Conservation (phyloP, 2,113 vertebrate species). For the Etia nguti region DNA sequence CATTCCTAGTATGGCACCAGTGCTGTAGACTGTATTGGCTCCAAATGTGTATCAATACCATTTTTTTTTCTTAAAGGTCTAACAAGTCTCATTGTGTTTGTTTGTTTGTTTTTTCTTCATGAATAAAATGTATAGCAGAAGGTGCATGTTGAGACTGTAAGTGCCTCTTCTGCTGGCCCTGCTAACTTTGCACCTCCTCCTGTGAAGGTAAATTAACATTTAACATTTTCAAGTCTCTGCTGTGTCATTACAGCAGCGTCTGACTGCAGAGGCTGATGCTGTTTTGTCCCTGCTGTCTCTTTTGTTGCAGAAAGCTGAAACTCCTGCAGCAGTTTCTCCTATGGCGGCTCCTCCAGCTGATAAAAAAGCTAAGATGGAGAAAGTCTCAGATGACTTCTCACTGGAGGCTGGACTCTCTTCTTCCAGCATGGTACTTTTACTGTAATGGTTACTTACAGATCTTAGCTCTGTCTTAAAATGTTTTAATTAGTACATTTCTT, state of each 20-base stretch:
- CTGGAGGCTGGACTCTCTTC: constrained; percentile 11
- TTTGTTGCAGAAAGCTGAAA: constrained; percentile 6
- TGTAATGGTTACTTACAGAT: not conserved
- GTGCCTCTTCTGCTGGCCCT: constrained; percentile 32
- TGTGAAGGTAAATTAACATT: constrained; percentile 40
- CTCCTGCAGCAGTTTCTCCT: not conserved
- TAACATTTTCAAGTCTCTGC: not conserved
- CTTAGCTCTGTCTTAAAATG: not conserved
- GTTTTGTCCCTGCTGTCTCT: not conserved
- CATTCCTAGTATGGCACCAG: not conserved
- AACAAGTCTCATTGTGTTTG: not conserved
- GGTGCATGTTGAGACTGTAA: not conserved
- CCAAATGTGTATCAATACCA: not conserved
- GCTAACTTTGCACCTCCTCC: constrained; percentile 55
- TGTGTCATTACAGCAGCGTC: not conserved
- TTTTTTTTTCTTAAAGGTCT: not conserved
- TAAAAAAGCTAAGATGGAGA: constrained; percentile 49
- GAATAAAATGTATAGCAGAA: not conserved
- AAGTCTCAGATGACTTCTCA: constrained; percentile 22
- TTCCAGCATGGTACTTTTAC: not conserved
- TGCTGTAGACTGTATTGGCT: not conserved
- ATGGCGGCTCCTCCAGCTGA: constrained; percentile 56
- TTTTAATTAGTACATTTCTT: not conserved
- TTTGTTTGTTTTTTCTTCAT: rapidly evolving
- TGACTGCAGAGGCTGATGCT: not conserved